These are phyloP conservation scores for Euwallacea similis DNA, from an alignment of 1,140 invertebrate species.

Conservation along the genomic window DNA sequence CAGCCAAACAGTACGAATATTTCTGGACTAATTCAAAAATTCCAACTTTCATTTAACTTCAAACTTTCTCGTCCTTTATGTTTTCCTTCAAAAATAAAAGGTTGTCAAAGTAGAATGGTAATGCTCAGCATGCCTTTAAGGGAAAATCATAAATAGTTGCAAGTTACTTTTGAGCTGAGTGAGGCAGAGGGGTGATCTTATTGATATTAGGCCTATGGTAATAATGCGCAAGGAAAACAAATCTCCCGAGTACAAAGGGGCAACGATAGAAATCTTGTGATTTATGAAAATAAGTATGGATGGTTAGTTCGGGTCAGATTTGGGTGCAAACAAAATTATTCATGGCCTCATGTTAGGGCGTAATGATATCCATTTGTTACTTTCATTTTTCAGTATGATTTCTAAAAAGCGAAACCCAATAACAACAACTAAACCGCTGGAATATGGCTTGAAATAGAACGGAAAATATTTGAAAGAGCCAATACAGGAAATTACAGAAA, in stretches of 20 bases:
- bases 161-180: no score
- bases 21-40: conserved; percentile 4
- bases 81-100: background rate
- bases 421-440: background rate
- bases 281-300: conserved; percentile 4
- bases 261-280: conserved; percentile 1
- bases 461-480: no score
- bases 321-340: conserved; percentile 2
- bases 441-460: no score
- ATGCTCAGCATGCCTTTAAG: no score
- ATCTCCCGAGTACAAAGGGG: background rate
- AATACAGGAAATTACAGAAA: no score
- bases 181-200: no score
- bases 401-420: background rate
- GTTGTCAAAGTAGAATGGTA: no score
- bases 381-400: background rate
- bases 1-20: background rate
- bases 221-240: background rate
- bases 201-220: no score
- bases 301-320: conserved; percentile 1
- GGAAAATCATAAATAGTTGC: no score
- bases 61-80: background rate
- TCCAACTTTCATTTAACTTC: background rate
- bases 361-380: background rate
- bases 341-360: background rate